These are phyloP conservation scores for Scolopax mira DNA, from an alignment of 2,113 vertebrate genomes.

Conservation along the genomic window DNA sequence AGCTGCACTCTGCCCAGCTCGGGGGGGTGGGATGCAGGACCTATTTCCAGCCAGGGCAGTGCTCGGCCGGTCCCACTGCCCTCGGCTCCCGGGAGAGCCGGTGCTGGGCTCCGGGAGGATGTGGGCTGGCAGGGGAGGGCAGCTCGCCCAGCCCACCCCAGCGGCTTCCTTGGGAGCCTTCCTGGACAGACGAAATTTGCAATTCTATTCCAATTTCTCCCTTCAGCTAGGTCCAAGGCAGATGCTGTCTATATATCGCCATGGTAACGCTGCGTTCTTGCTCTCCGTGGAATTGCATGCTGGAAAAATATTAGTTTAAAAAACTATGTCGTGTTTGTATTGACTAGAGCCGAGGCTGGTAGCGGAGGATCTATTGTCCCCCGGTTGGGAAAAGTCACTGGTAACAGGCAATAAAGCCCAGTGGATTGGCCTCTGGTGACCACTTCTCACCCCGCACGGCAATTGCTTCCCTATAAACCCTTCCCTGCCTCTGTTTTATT, in stretches of 20 bases:
- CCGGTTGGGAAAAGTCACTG: slow-evolving; percentile 39
- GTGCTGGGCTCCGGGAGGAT: neutral
- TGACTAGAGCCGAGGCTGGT: slow-evolving; percentile 59
- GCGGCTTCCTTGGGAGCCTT: slow-evolving; percentile 55
- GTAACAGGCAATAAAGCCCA: slow-evolving; percentile 46
- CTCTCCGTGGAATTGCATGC: slow-evolving; percentile 68
- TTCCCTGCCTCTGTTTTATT: slow-evolving; percentile 49
- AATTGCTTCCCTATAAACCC: slow-evolving; percentile 54
- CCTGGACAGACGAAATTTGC: slow-evolving; percentile 68
- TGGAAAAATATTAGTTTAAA: slow-evolving; percentile 77
- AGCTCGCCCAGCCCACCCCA: neutral
- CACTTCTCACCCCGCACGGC: slow-evolving; percentile 40
- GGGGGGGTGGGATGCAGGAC: neutral
- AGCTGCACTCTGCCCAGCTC: neutral
- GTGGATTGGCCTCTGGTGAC: slow-evolving; percentile 50
- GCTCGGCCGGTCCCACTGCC: neutral
- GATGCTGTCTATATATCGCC: slow-evolving; percentile 71
- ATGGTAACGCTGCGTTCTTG: slow-evolving; percentile 71
- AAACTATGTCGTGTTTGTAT: slow-evolving; percentile 68
- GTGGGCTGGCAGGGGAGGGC: neutral
- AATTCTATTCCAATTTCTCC: slow-evolving; percentile 73
- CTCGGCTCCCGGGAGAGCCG: neutral
- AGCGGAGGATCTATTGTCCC: slow-evolving; percentile 61
- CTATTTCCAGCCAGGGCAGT: neutral
- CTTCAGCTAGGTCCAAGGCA: slow-evolving; percentile 72